Base-by-base conservation (phyloP, 2,113 vertebrate genomes). In the Mesembrinibis cayennensis region DNA sequence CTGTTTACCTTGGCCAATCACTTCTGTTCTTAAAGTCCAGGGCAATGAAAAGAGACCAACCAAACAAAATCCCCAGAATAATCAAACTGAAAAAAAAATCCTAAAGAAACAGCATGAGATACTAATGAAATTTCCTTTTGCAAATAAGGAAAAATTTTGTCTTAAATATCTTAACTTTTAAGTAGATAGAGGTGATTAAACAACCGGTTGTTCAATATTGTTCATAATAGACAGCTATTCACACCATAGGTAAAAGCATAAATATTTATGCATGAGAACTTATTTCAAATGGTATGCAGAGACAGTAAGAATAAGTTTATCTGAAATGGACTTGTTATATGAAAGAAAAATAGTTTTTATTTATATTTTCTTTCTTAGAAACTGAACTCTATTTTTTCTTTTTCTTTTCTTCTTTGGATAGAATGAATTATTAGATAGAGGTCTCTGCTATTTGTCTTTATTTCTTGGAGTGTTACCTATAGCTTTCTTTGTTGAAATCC, bases 351-450 rank as follows among this genome's bases (percentile, higher is more conserved):
- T 18, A 72, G 18, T 16, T 45, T 7, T 38, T 36, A 25, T 61
- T 66, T 72, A 4, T 55, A 56, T 55, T 65, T 1, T 52, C 5
- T 65, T 78, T 47, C 50, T 78, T 42, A 47, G n/a, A 70, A 82
- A 70, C 16, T 1, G 4, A 59, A 49, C 5, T 34, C 1, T 40
- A 1, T 56, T 32, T 30, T n/a, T 20, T 3, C 4, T 36, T 66
- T 62, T 70, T 8, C 2, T 49, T 32, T 44, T 59, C 9, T 61
- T 66, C 32, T 83, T 89, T 85, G 8, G 26, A 22, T 70, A 47
- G 15, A 74, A 47, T 18, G 4, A 73, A 52, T 50, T 69, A 50
- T 78, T 61, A 47, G 40, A 11, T 22, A 25, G 36, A 80, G 0
- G 11, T 53, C 13, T 83, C 23, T 67, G 9, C 4, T 44, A 30